Conservation (phyloP, 2,113 vertebrate genomes). For the Campylomormyrus tamandua region DNA sequence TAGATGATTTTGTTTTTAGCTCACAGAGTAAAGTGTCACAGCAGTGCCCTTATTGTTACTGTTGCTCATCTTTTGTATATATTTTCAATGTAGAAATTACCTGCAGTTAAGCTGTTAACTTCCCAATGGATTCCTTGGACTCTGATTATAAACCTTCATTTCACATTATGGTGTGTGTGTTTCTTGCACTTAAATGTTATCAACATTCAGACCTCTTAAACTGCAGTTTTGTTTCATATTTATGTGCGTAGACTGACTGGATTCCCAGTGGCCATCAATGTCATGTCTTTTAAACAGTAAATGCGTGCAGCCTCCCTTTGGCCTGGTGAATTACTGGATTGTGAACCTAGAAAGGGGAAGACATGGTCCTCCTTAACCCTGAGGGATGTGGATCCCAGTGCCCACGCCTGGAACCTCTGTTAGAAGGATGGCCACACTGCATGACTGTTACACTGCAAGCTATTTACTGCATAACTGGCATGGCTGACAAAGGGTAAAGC, state of each 20-base stretch:
- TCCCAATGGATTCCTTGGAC: background rate
- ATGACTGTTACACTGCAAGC: background rate
- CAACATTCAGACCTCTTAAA: background rate
- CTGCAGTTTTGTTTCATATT: background rate
- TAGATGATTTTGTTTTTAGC: background rate
- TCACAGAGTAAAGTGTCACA: background rate
- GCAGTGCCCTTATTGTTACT: background rate
- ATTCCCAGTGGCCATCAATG: background rate
- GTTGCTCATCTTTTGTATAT: background rate
- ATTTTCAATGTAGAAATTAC: background rate
- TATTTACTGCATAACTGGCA: background rate
- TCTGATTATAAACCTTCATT: background rate
- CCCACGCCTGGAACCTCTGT: background rate
- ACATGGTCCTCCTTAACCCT: background rate
- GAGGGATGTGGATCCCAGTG: background rate
- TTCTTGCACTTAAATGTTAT: background rate
- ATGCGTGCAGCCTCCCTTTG: background rate
- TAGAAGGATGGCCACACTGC: background rate
- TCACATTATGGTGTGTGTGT: background rate
- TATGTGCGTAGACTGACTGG: background rate
- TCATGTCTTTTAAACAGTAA: background rate
- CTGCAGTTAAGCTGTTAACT: background rate
- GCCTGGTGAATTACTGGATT: background rate
- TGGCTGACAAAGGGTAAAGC: background rate
- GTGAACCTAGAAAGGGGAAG: background rate